Conservation (phyloP, 2,113 vertebrate genomes). For the Polypterus senegalus region DNA sequence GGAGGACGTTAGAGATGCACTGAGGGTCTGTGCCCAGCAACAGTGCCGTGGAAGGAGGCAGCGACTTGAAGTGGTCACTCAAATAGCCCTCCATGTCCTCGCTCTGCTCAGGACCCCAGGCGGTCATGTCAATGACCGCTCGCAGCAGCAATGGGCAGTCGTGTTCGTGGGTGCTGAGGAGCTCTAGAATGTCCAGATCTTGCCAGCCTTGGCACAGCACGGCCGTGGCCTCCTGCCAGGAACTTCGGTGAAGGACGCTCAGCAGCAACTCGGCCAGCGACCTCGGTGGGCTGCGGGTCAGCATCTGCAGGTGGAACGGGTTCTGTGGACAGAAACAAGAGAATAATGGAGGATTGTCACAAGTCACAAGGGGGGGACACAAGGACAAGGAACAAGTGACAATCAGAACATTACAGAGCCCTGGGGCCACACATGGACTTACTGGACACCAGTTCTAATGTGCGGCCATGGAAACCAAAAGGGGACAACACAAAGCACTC, state of each 20-base stretch:
- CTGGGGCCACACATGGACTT: slow-evolving; percentile 1
- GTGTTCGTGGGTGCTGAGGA: slow-evolving; percentile 33
- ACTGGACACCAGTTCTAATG: background rate
- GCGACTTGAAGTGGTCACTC: slow-evolving; percentile 35
- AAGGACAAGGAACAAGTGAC: background rate
- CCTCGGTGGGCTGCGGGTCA: slow-evolving; percentile 53
- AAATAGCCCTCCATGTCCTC: slow-evolving; percentile 37
- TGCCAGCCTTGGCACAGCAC: slow-evolving; percentile 68
- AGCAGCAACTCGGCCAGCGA: slow-evolving; percentile 54
- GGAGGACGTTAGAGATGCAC: slow-evolving; percentile 49
- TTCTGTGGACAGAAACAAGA: slow-evolving; percentile 42
- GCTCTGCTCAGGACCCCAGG: slow-evolving; percentile 24
- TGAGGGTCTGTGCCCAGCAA: slow-evolving; percentile 65
- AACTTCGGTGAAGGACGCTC: slow-evolving; percentile 45
- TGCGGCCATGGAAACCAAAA: too few relatives aligned
- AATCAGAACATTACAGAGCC: background rate
- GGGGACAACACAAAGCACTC: background rate
- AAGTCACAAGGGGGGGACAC: background rate
- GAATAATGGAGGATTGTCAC: background rate
- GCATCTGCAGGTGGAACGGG: slow-evolving; percentile 74
- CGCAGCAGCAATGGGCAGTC: slow-evolving; percentile 35
- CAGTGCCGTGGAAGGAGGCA: slow-evolving; percentile 44
- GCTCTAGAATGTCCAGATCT: slow-evolving; percentile 34
- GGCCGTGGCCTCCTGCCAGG: slow-evolving; percentile 59
- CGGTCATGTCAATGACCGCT: slow-evolving; percentile 58